Conservation (phyloP, 2,888 invertebrate genomes). For the Trissolcus brochymenae region DNA sequence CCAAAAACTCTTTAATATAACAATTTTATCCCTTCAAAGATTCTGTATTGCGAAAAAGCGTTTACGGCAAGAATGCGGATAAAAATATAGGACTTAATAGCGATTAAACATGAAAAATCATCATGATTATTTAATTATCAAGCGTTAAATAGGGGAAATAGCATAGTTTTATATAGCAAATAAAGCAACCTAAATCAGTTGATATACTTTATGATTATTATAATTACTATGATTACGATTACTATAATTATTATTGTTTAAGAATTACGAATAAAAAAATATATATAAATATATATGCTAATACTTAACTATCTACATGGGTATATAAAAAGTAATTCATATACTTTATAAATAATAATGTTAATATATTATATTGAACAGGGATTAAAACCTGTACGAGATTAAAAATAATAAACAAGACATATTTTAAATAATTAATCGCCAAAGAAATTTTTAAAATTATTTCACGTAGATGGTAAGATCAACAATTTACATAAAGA, state of each 20-base stretch:
- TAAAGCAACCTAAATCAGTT: slow-evolving; percentile 65
- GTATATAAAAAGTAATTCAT: slow-evolving; percentile 54
- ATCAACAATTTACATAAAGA: slow-evolving; percentile 67
- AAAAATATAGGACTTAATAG: slow-evolving; percentile 53
- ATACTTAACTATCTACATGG: slow-evolving; percentile 62
- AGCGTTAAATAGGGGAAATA: slow-evolving; percentile 66
- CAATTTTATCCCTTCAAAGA: slow-evolving; percentile 25
- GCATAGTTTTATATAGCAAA: slow-evolving; percentile 74
- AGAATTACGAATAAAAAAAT: slow-evolving; percentile 58
- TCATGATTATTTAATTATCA: slow-evolving; percentile 59
- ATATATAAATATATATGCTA: slow-evolving; percentile 58
- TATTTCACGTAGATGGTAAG: slow-evolving; percentile 70
- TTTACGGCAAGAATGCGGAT: slow-evolving; percentile 43
- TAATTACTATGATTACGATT: slow-evolving; percentile 21
- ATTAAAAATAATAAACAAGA: slow-evolving; percentile 66
- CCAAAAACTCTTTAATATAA: slow-evolving; percentile 27
- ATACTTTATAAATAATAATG: slow-evolving; percentile 59
- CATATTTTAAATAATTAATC: slow-evolving; percentile 76
- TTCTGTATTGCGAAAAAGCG: slow-evolving; percentile 39
- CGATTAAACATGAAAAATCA: slow-evolving; percentile 49
- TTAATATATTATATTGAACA: slow-evolving; percentile 59
- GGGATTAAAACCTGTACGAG: slow-evolving; percentile 58
- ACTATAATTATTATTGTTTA: slow-evolving; percentile 63
- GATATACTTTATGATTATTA: slow-evolving; percentile 65
- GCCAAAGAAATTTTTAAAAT: slow-evolving; percentile 74